Evolutionary conservation across 2,113 vertebrate genomes (phyloP).

Genomic region (Malurus melanocephalus): DNA sequence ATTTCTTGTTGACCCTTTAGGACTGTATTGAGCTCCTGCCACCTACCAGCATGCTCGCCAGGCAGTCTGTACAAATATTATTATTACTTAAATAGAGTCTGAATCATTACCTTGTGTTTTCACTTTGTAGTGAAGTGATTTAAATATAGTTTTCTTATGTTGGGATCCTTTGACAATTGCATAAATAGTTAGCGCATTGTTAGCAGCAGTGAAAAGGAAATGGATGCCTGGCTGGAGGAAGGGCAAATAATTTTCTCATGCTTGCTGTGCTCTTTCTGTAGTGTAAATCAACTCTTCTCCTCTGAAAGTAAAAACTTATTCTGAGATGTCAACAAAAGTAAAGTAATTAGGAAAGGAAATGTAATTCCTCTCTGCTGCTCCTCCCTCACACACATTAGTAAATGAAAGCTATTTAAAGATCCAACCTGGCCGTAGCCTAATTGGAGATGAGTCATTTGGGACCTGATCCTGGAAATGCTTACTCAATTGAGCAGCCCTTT

Average conservation of each 20-base stretch:
- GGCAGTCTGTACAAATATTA: constrained; percentile 61
- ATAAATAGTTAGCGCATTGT: constrained; percentile 68
- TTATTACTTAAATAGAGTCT: constrained; percentile 64
- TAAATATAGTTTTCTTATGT: constrained; percentile 63
- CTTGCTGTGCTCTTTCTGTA: constrained; percentile 59
- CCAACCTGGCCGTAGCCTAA: constrained; percentile 32
- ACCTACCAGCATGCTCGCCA: constrained; percentile 3
- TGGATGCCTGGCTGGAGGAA: constrained; percentile 61
- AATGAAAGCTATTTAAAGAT: constrained; percentile 57
- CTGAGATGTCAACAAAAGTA: constrained; percentile 53
- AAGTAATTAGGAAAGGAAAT: constrained; percentile 62
- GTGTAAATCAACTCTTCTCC: constrained; percentile 57
- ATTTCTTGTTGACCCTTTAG: constrained; percentile 26
- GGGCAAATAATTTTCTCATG: constrained; percentile 70
- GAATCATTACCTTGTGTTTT: constrained; percentile 65
- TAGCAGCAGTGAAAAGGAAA: constrained; percentile 61
- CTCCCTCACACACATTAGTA: neutral
- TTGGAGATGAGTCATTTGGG: constrained; percentile 53
- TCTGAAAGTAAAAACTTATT: constrained; percentile 63
- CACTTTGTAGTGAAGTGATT: constrained; percentile 49
- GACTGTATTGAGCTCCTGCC: neutral
- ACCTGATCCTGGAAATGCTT: constrained; percentile 50
- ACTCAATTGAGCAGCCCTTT: constrained; percentile 16
- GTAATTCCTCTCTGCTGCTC: constrained; percentile 44
- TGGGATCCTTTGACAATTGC: constrained; percentile 54